Evolutionary conservation across 2,888 invertebrate species (phyloP).

Genomic region (Copidosoma aretas): DNA sequence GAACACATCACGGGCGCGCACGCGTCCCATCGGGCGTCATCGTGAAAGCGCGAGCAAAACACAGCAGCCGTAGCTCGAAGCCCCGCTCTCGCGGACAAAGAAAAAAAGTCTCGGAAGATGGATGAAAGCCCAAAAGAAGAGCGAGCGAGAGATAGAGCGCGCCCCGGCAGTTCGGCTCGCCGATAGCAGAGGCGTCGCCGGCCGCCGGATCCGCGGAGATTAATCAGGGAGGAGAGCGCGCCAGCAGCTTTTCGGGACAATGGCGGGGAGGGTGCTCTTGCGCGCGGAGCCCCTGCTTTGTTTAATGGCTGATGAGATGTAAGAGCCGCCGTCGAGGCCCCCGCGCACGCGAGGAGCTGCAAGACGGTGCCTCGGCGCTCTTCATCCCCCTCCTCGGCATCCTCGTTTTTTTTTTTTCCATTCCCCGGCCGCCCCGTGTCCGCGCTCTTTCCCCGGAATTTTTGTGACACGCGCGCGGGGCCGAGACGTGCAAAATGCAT

Average conservation of each 20-base stretch:
- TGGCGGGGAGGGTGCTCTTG: constrained; percentile 46
- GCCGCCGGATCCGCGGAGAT: constrained; percentile 45
- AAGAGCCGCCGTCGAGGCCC: constrained; percentile 34
- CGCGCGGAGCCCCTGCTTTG: constrained; percentile 54
- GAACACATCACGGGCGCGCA: constrained; percentile 5
- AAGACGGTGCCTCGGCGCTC: neutral
- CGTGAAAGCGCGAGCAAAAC: constrained; percentile 9
- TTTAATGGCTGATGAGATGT: constrained; percentile 61
- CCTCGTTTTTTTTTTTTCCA: no score
- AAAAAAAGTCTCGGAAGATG: constrained; percentile 20
- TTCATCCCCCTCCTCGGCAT: neutral
- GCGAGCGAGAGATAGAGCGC: constrained; percentile 20
- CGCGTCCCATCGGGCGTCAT: constrained; percentile 3
- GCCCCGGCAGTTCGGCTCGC: neutral
- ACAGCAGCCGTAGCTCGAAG: constrained; percentile 2
- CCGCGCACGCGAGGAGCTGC: neutral
- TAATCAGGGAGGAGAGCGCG: constrained; percentile 54
- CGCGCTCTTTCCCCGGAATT: neutral
- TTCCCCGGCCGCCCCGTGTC: neutral
- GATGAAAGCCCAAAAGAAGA: constrained; percentile 6
- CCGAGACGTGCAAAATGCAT: neutral
- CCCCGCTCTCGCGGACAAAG: constrained; percentile 11
- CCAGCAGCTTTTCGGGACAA: constrained; percentile 21
- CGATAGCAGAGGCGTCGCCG: neutral
- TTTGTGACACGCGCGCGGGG: neutral